Evolutionary conservation across 2,888 invertebrate genomes (phyloP), one percentile per base, ranked within the genome.

Genomic region (Branchellion lobata): DNA sequence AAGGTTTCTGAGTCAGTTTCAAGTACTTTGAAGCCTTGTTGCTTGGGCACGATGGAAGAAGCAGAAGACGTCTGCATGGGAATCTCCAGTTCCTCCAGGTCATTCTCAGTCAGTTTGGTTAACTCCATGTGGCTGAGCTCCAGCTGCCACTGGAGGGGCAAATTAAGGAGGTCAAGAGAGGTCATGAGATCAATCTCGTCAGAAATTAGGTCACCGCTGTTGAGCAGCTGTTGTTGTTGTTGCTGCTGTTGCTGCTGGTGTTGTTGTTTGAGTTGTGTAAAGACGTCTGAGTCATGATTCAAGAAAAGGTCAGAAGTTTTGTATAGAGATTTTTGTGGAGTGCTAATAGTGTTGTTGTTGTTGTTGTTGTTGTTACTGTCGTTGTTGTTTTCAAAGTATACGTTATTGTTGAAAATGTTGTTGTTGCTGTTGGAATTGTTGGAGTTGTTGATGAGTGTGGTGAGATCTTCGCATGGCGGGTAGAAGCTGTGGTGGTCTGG

Each of bases 81-180:
- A 57, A 57, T 57, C 61, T 57, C 61, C 61, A 57, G 24, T n/a
- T 57, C 61, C 24, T 57, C 61, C 3, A 57, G 61, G 61, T 57
- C 61, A 57, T 57, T 24, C 21, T 57, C 61, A n/a, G 61, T 57
- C 61, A 57, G 21, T n/a, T 24, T 18, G 21, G 61, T 57, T n/a
- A 57, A n/a, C 61, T 57, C 61, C 61, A 57, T 57, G 61, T 57
- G 61, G 5, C n/a, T 24, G 11, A 57, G 61, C 21, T 57, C 61
- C 61, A 57, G 21, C 61, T 57, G 61, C 61, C 61, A 57, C 5
- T 57, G 24, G 61, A 57, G 61, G 24, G 61, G 61, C 61, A 57
- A n/a, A n/a, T 57, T 57, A 5, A 57, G 24, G 24, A 57, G 61
- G 61, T 57, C 61, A 57, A 57, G 24, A 14, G 61, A 57, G 11